Base-by-base conservation (phyloP, 2,113 vertebrate species). In the Salvelinus namaycush region DNA sequence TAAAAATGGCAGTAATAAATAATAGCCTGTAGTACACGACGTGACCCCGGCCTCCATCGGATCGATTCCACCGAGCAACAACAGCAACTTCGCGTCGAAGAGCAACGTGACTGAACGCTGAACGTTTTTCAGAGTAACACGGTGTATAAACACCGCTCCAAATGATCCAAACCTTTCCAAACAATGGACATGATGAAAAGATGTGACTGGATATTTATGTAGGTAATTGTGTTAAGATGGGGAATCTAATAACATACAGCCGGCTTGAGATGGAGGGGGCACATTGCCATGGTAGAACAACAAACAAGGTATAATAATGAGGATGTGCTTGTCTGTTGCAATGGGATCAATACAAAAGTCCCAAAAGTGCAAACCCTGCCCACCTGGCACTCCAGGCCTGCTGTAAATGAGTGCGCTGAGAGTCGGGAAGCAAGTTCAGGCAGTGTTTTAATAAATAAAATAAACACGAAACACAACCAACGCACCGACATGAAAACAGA, bases 281-380 rank as follows among this genome's bases (percentile, higher is more conserved):
- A 80, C 62, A 80, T 72, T 49, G 57, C 68, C 76, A 48, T 26
- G 78, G 67, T 73, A 82, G 76, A 84, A 54, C 79, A 89, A 86
- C 81, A 88, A 86, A 87, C 76, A 85, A 69, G 68, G 76, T 81
- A 83, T 24, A 62, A 83, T 75, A 72, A 51, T 16, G 12, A 1
- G 6, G 6, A 34, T 34, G 51, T 54, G 16, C 51, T 54, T 54
- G 51, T 4, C 51, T 54, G 51, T 54, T 54, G 51, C 51, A 18
- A 54, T 16, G 51, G 3, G 4, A 54, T 54, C 51, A 54, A 54
- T 16, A 18, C 16, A 54, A 54, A 54, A 1, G 16, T 18, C 51
- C 12, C 51, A 18, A 54, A 44, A 16, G 14, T 18, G 49, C 49
- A 13, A 54, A 54, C 12, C 49, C 16, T 14, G 4, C 49, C 49